These are phyloP conservation scores for Paracanthobrama guichenoti DNA, from an alignment of 2,113 vertebrate species.

Conservation along the genomic window DNA sequence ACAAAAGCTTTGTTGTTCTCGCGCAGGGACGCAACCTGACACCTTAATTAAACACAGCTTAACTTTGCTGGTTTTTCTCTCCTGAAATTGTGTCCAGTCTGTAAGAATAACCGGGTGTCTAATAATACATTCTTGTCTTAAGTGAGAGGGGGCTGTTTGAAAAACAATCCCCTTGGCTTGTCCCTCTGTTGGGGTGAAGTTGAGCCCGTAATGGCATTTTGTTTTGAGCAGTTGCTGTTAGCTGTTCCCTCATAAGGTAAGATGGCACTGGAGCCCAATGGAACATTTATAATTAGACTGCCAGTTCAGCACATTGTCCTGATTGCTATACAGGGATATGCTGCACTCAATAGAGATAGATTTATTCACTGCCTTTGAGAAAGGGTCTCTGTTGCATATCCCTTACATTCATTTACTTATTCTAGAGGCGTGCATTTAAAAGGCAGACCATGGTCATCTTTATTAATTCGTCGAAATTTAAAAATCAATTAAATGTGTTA, in stretches of 20 bases:
- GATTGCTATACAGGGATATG: conserved; percentile 88
- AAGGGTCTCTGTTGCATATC: conserved; percentile 30
- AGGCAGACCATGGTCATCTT: background rate
- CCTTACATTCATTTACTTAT: background rate
- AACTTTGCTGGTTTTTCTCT: conserved; percentile 50
- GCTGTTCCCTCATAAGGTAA: conserved; percentile 98
- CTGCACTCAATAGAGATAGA: conserved; percentile 76
- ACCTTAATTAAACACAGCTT: conserved; percentile 63
- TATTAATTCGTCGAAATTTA: background rate
- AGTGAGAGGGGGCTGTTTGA: conserved; percentile 81
- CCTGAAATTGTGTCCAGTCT: conserved; percentile 53
- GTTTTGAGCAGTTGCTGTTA: conserved; percentile 92
- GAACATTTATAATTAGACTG: conserved; percentile 99
- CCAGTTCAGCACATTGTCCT: conserved; percentile 98
- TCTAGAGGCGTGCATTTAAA: background rate
- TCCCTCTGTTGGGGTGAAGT: conserved; percentile 79
- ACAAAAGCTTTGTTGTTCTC: conserved; percentile 56
- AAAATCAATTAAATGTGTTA: background rate
- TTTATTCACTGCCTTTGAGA: conserved; percentile 62
- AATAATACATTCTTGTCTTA: conserved; percentile 83
- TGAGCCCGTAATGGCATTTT: conserved; percentile 90
- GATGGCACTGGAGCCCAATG: conserved; percentile 92
- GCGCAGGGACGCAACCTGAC: conserved; percentile 54
- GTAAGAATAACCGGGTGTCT: conserved; percentile 75
- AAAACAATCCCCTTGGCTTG: conserved; percentile 79